Conservation (phyloP, 1,140 invertebrate genomes). For the Drosophila sulfurigaster region DNA sequence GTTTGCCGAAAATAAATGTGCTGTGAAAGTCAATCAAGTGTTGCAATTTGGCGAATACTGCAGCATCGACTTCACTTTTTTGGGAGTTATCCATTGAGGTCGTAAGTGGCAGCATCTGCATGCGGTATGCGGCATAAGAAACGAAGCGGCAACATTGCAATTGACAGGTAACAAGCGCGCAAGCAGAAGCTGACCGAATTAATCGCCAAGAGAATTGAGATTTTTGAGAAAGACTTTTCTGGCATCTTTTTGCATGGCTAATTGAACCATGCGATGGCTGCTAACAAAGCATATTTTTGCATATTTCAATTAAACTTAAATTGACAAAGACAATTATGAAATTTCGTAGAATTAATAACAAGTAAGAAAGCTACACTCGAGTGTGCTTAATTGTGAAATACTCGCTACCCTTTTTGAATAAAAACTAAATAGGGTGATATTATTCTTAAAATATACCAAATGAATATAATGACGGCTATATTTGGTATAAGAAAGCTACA, state of each 20-base stretch:
- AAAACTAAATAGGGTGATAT: too few relatives aligned
- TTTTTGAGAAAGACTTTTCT: not conserved
- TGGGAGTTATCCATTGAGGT: slow-evolving; percentile 14
- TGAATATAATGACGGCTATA: too few relatives aligned
- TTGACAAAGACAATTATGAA: too few relatives aligned
- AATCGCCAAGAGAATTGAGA: slow-evolving; percentile 19
- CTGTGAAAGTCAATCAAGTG: slow-evolving; percentile 82
- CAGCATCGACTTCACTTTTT: slow-evolving; percentile 29
- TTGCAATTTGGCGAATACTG: slow-evolving; percentile 65
- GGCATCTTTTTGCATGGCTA: slow-evolving; percentile 24
- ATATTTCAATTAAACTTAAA: not conserved
- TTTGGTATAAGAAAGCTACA: too few relatives aligned
- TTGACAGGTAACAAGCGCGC: slow-evolving; percentile 36
- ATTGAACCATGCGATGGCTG: not conserved
- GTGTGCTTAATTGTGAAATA: too few relatives aligned
- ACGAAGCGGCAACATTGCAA: slow-evolving; percentile 36
- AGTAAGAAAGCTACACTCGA: too few relatives aligned
- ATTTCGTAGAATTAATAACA: not conserved
- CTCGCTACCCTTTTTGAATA: too few relatives aligned
- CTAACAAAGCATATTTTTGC: not conserved
- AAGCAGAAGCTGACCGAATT: slow-evolving; percentile 6
- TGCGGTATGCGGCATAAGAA: slow-evolving; percentile 3
- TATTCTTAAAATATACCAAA: too few relatives aligned
- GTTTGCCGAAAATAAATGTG: slow-evolving; percentile 66
- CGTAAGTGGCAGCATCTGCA: slow-evolving; percentile 41